phyloP scores from a whole-genome alignment of 2,888 invertebrate species.

The Megamerina dolium region DNA sequence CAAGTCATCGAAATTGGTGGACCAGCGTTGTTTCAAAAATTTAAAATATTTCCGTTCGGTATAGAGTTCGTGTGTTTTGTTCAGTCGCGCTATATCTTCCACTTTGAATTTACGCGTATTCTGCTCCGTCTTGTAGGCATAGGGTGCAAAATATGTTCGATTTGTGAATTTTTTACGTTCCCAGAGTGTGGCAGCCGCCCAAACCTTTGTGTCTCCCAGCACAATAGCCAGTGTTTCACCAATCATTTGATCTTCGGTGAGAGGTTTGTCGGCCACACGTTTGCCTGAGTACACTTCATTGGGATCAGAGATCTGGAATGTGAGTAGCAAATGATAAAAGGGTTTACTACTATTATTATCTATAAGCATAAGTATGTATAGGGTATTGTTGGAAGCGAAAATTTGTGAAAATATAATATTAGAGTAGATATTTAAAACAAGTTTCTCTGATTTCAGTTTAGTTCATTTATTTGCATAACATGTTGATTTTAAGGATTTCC shows the following conservation, averaged over 20 bases:
- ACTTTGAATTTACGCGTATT: slow-evolving; percentile 81
- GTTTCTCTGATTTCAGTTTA: neutral
- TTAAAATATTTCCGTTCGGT: slow-evolving; percentile 80
- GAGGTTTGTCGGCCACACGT: slow-evolving; percentile 77
- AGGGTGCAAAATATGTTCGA: slow-evolving; percentile 86
- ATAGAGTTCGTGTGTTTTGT: slow-evolving; percentile 74
- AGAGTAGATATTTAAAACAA: neutral
- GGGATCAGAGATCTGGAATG: slow-evolving; percentile 79
- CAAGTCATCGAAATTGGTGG: slow-evolving; percentile 84
- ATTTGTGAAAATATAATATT: neutral
- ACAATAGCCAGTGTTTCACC: slow-evolving; percentile 89
- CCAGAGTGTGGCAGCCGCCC: slow-evolving; percentile 87
- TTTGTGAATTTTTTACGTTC: slow-evolving; percentile 94
- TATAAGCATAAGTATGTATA: neutral
- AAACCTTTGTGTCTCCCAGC: slow-evolving; percentile 85
- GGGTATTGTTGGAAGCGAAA: too few species aligned
- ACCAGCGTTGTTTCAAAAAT: slow-evolving; percentile 87
- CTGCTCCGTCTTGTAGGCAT: slow-evolving; percentile 77
- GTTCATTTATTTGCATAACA: slow-evolving; percentile 19
- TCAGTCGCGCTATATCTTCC: slow-evolving; percentile 80
- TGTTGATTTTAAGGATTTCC: slow-evolving; percentile 17
- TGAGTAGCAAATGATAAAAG: neutral
- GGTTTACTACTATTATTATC: neutral
- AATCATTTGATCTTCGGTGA: slow-evolving; percentile 94
- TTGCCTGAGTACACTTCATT: slow-evolving; percentile 86